Percentiles rank a stretch among this genome's conserved stretches.
Conservation (phyloP, 2,113 vertebrate genomes). For the Amphiprion percula region DNA sequence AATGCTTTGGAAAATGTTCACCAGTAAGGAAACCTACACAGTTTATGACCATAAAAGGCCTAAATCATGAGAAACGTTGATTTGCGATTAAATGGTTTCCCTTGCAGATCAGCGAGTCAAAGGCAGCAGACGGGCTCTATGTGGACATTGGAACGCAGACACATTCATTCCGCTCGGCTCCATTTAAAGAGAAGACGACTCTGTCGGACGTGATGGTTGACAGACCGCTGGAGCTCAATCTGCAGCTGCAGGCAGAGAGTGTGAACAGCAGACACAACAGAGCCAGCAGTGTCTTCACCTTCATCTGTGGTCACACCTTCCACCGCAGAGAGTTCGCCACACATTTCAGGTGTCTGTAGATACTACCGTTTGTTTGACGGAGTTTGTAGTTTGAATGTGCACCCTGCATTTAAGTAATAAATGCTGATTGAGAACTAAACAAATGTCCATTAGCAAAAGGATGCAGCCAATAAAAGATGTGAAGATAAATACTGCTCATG, state of each 20-base stretch:
- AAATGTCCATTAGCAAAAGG: no score
- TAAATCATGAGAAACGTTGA: no score
- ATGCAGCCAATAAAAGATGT: no score
- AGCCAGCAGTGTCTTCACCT: conserved; percentile 91
- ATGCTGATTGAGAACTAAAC: no score
- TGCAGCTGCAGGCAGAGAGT: conserved; percentile 90
- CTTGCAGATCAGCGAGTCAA: conserved; percentile 87
- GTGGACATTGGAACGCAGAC: conserved; percentile 93
- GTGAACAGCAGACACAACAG: conserved; percentile 92
- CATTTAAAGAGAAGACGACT: conserved; percentile 84
- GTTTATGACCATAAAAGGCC: no score
- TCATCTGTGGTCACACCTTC: conserved; percentile 92
- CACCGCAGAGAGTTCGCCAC: conserved; percentile 90
- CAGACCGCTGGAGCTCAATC: conserved; percentile 79
- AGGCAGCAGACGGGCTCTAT: conserved; percentile 86
- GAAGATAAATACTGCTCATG: no score
- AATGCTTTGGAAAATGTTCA: no score
- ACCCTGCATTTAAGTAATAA: not conserved
- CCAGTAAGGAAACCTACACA: no score
- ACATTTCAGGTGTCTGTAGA: conserved; percentile 86
- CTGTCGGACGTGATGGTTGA: conserved; percentile 86
- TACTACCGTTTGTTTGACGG: not conserved
- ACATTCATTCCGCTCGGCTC: conserved; percentile 87
- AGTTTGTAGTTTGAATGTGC: not conserved
- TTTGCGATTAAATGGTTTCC: not conserved